Base-by-base conservation (phyloP, 2,113 vertebrate species). In the Leucopsar rothschildi region DNA sequence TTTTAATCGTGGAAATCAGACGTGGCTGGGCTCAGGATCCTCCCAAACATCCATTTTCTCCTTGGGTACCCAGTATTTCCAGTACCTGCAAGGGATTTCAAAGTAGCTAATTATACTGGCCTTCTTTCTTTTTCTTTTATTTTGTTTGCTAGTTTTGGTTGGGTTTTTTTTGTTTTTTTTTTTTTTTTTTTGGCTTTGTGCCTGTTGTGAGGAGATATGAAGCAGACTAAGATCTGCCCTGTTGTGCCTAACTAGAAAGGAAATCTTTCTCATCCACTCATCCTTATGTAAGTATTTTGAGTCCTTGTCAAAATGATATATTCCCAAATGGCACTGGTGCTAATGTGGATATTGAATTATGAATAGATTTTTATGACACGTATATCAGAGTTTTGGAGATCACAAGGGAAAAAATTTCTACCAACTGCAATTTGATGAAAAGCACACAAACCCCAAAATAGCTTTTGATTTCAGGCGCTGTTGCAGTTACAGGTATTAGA, bases 321-420 rank as follows among this genome's bases (percentile, higher is more conserved):
- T 94, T 96, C 96, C 88, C 86, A 81, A 77, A 66, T 0, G 33
- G 56, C 60, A 52, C 47, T 4, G 12, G 35, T 86, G 78, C 82
- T 93, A 90, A 95, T 90, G 82, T 90, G 80, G 64, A 45, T 96
- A 95, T 91, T 95, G 94, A 93, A 92, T 93, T 92, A 86, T 76
- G 91, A 93, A 93, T 92, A 92, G 86, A 91, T 90, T 96, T 96
- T 93, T 95, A 88, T 88, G 94, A 91, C 94, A 77, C 5, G 0
- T 53, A 25, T 79, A 85, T 80, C 78, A 80, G 89, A 89, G 57
- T 82, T 89, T 87, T 79, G 87, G 91, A 91, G 78, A 93, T 91
- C 63, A 33, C 77, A 92, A 15, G 65, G 73, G 90, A 69, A 89
- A 86, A 76, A 78, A 52, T 85, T 93, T 93, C 89, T 91, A 49